phyloP scores from a whole-genome alignment of 2,888 invertebrate genomes.

The Busseola fusca region DNA sequence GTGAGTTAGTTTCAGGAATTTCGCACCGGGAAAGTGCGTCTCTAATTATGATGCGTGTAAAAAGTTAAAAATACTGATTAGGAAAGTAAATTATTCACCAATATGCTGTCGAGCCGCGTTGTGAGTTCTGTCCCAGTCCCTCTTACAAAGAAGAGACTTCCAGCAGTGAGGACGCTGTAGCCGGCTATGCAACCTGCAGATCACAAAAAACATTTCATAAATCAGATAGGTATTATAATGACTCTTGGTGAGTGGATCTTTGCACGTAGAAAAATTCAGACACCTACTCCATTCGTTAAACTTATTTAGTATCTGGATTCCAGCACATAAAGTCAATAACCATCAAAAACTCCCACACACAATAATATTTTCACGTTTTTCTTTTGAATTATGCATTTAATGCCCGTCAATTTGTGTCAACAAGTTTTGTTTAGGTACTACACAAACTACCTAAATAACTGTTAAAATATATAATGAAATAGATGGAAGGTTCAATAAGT shows the following conservation, averaged over 20 bases:
- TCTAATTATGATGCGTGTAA: background rate
- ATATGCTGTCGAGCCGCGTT: background rate
- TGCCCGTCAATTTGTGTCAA: conserved; percentile 41
- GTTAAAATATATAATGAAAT: conserved; percentile 41
- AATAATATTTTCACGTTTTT: conserved; percentile 35
- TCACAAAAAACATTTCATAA: background rate
- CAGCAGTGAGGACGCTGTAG: background rate
- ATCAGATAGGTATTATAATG: background rate
- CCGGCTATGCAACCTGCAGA: background rate
- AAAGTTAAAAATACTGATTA: background rate
- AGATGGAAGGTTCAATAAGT: conserved; percentile 46
- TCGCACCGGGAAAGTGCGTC: background rate
- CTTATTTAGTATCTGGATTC: conserved; percentile 20
- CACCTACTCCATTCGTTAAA: conserved; percentile 4
- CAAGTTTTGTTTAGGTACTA: conserved; percentile 50
- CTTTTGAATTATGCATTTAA: conserved; percentile 40
- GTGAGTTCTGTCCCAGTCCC: background rate
- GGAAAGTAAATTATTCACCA: background rate
- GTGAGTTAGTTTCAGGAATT: conserved; percentile 10
- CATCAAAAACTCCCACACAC: conserved; percentile 13
- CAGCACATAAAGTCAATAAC: conserved; percentile 41
- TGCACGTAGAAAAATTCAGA: conserved; percentile 8
- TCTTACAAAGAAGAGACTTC: background rate
- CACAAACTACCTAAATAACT: conserved; percentile 28
- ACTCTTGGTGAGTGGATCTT: background rate